Percentiles rank a stretch among this genome's conserved stretches.
phyloP scores from a whole-genome alignment of 2,797 vertebrate genomes.

The Pygocentrus nattereri region DNA sequence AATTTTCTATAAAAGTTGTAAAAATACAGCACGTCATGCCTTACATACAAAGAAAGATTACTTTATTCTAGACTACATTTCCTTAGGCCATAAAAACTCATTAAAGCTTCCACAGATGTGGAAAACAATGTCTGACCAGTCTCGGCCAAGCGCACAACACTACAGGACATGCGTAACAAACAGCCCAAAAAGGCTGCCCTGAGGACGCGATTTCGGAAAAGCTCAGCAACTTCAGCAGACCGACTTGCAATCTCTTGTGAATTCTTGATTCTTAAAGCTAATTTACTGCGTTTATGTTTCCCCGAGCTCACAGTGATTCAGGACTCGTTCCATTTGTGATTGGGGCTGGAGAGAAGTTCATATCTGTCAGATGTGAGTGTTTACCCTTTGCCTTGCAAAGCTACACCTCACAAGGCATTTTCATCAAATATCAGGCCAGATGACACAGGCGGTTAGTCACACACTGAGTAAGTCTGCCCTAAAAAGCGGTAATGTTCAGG shows the following conservation, averaged over 20 bases:
- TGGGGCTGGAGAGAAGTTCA: slow-evolving; percentile 18
- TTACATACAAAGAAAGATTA: slow-evolving; percentile 55
- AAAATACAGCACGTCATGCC: slow-evolving; percentile 19
- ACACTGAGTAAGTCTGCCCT: slow-evolving; percentile 25
- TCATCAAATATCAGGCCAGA: slow-evolving; percentile 22
- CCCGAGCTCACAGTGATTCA: background rate
- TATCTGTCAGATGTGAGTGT: slow-evolving; percentile 38
- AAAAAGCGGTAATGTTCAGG: slow-evolving; percentile 24
- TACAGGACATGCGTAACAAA: background rate
- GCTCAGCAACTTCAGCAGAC: background rate
- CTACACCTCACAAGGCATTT: slow-evolving; percentile 43
- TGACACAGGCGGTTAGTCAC: slow-evolving; percentile 46
- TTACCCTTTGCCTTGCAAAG: slow-evolving; percentile 32
- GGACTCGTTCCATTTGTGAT: slow-evolving; percentile 15
- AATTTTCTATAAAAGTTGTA: background rate
- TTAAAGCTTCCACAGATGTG: slow-evolving; percentile 64
- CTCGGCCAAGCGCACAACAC: slow-evolving; percentile 1
- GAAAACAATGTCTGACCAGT: slow-evolving; percentile 45
- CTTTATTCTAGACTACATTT: slow-evolving; percentile 59
- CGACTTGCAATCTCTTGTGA: background rate
- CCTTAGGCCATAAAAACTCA: slow-evolving; percentile 67
- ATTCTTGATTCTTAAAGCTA: background rate
- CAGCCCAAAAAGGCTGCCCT: background rate
- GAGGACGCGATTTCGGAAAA: background rate
- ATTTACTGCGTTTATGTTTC: background rate